Percentiles rank a stretch among this genome's conserved stretches.
These are phyloP conservation scores for Tetranychus truncatus DNA, from an alignment of 2,888 invertebrate genomes.

Conservation along the genomic window DNA sequence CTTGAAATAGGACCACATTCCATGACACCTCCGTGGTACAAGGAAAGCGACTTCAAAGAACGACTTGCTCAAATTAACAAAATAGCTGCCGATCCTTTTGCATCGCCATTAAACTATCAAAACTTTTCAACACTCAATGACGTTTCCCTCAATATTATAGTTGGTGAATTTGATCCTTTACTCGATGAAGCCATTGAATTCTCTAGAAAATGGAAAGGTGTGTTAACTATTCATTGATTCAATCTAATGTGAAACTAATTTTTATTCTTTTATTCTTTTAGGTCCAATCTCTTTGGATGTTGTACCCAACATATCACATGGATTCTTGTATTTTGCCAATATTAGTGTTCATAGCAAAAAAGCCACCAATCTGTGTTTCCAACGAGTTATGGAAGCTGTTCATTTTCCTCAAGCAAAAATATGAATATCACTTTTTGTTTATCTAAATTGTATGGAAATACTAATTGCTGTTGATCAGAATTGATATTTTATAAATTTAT, in stretches of 20 bases:
- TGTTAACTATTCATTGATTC: not conserved
- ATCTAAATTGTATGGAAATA: not conserved
- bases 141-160: not conserved
- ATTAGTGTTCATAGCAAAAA: not conserved
- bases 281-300: slow-evolving; percentile 3
- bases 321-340: slow-evolving; percentile 7
- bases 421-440: not conserved
- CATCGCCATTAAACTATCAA: slow-evolving; percentile 11
- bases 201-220: slow-evolving; percentile 10
- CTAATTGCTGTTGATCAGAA: not conserved
- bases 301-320: not conserved
- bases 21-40: slow-evolving; percentile 6
- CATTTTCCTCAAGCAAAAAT: not conserved
- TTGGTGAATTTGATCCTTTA: slow-evolving; percentile 8
- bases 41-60: too few relatives aligned
- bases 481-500: not conserved
- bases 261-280: not conserved
- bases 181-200: slow-evolving; percentile 9
- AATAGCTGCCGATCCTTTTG: not conserved
- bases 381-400: not conserved
- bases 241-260: not conserved
- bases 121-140: not conserved
- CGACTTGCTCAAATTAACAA: not conserved
- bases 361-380: not conserved
- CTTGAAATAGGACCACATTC: not conserved